Conservation (phyloP, 37 sponge, comb jelly and placozoan genomes). For the Aplysina aerophoba region DNA sequence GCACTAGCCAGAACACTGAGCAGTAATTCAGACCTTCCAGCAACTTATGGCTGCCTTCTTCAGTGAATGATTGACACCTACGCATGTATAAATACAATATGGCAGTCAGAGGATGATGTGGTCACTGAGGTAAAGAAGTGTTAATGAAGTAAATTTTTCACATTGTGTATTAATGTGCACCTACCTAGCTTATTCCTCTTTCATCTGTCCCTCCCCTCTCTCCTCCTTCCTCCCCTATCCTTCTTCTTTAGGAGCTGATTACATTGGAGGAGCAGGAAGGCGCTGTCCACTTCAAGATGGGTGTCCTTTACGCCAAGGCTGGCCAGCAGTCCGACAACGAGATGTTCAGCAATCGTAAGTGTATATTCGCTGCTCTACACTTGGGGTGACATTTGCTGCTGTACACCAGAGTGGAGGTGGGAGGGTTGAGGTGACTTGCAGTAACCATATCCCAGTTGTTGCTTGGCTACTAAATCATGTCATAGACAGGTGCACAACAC, state of each 20-base stretch:
- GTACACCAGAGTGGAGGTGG: no score
- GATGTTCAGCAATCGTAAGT: slow-evolving; percentile 88
- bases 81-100: no score
- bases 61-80: no score
- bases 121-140: slow-evolving; percentile 3
- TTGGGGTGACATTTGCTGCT: no score
- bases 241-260: slow-evolving; percentile 59
- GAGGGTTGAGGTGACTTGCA: no score
- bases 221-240: background rate
- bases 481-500: no score
- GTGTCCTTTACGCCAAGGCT: slow-evolving; percentile 84
- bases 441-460: no score
- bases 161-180: background rate
- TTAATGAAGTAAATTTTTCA: background rate
- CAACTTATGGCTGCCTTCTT: no score
- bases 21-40: no score
- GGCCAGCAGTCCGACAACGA: slow-evolving; percentile 81
- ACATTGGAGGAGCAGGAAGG: slow-evolving; percentile 94
- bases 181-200: background rate
- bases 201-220: background rate
- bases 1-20: no score
- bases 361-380: no score
- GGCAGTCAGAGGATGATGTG: background rate
- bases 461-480: no score
- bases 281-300: slow-evolving; percentile 93